phyloP scores from a whole-genome alignment of 2,113 vertebrate genomes.

The Dryoscopus gambensis region DNA sequence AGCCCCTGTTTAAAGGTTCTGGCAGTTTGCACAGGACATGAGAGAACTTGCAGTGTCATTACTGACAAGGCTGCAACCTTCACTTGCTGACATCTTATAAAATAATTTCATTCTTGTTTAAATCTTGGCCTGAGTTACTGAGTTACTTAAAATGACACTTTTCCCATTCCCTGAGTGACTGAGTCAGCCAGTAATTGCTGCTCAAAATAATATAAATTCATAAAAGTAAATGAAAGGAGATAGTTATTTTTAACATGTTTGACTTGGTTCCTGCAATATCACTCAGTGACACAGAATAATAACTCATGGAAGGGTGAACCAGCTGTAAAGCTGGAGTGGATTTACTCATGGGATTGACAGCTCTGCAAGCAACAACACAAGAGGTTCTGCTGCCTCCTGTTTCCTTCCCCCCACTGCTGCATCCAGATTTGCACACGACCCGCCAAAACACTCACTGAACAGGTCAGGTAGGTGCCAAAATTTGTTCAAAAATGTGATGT shows the following conservation, averaged over 20 bases:
- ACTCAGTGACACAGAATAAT: not conserved
- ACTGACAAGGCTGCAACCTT: conserved; percentile 23
- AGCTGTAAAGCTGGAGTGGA: not conserved
- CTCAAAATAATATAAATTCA: conserved; percentile 47
- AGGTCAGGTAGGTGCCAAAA: not conserved
- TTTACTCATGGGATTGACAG: not conserved
- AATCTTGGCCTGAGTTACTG: not conserved
- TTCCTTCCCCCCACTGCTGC: not conserved
- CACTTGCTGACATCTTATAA: conserved; percentile 11
- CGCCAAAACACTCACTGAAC: not conserved
- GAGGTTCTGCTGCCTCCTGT: not conserved
- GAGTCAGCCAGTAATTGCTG: conserved; percentile 20
- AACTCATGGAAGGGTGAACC: not conserved
- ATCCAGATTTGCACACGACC: not conserved
- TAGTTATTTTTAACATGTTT: conserved; percentile 35
- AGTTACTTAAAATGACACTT: conserved; percentile 34
- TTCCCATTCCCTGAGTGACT: not conserved
- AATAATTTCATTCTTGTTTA: conserved; percentile 1
- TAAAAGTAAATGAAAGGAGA: conserved; percentile 25
- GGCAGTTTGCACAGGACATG: not conserved
- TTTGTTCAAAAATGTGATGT: not conserved
- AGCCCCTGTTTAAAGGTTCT: not conserved
- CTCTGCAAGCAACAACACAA: not conserved
- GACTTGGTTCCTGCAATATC: conserved; percentile 20
- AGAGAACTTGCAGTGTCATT: not conserved